phyloP scores from a whole-genome alignment of 2,888 invertebrate species.

The Scaptomyza caliginosa region DNA sequence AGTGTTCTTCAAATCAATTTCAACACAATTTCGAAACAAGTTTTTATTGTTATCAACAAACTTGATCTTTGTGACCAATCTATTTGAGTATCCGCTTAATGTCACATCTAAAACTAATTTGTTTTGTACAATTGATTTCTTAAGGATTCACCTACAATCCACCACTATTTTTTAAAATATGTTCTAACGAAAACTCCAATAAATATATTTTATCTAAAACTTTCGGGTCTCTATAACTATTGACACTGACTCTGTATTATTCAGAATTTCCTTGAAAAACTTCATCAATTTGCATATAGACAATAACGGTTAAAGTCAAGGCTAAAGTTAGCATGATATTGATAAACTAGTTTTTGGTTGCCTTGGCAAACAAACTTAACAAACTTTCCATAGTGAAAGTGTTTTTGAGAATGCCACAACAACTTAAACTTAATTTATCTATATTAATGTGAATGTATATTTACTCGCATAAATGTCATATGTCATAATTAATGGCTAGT shows the following conservation, averaged over 20 bases:
- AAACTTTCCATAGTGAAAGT: background rate
- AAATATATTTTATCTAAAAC: too few species aligned
- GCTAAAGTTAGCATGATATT: background rate
- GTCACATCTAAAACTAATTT: background rate
- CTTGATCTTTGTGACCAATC: background rate
- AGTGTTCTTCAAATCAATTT: conserved; percentile 65
- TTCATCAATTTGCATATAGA: too few species aligned
- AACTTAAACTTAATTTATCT: background rate
- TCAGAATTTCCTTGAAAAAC: too few species aligned
- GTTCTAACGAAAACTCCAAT: too few species aligned
- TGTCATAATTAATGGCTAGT: conserved; percentile 70
- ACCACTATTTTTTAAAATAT: too few species aligned
- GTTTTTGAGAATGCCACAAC: conserved; percentile 14
- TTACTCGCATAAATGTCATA: conserved; percentile 58
- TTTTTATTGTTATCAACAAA: conserved; percentile 3
- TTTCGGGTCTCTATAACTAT: too few species aligned
- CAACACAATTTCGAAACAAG: conserved; percentile 36
- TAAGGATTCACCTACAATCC: too few species aligned
- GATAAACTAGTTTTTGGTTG: background rate
- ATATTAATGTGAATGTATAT: conserved; percentile 8
- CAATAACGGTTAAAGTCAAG: background rate
- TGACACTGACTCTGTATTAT: too few species aligned
- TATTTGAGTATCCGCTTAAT: background rate
- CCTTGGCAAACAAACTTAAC: background rate
- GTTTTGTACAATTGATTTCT: background rate